Conservation (phyloP, 2,113 vertebrate genomes). For the Polyodon spathula region DNA sequence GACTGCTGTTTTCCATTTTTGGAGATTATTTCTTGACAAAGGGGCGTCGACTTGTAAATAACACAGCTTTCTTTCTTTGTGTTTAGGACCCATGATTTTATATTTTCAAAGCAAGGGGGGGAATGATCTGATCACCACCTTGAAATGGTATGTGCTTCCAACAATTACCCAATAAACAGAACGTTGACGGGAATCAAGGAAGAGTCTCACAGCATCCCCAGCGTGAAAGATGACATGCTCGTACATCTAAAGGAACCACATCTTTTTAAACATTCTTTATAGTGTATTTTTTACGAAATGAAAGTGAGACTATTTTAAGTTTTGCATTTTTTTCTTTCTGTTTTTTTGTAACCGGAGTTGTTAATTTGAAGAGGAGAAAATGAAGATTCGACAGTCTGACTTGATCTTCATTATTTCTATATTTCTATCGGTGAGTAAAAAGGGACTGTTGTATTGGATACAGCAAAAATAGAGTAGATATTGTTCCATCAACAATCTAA, state of each 20-base stretch:
- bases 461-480: neutral
- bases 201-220: neutral
- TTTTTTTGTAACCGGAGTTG: neutral
- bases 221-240: neutral
- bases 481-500: no score
- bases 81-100: neutral
- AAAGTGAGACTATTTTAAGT: neutral
- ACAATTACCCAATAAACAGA: no score
- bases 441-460: neutral
- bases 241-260: neutral
- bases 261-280: neutral
- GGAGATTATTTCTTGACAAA: slow-evolving; percentile 6
- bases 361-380: neutral
- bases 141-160: no score
- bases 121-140: no score
- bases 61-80: slow-evolving; percentile 1
- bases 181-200: neutral
- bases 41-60: slow-evolving; percentile 1
- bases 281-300: neutral
- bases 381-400: neutral
- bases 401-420: neutral
- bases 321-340: neutral
- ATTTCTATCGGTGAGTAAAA: neutral
- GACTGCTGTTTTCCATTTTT: slow-evolving; percentile 6
- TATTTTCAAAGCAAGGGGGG: no score